A percentile compares a stretch with the other conserved stretches of the same genome.
Evolutionary conservation across 2,888 invertebrate species (phyloP).

Genomic region (Cetonia aurata): DNA sequence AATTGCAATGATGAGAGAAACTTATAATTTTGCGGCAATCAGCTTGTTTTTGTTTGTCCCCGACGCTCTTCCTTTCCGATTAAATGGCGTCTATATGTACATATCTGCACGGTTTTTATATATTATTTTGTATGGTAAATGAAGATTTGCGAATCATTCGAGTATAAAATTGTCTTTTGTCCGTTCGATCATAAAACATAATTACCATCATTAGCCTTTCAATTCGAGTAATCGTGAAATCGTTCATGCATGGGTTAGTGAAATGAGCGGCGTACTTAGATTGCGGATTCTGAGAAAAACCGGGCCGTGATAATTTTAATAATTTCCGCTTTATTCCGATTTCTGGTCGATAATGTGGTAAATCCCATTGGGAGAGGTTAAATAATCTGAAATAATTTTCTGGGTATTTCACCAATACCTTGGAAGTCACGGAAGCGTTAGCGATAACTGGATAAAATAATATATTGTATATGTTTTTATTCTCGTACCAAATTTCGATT

Average conservation of each 20-base stretch:
- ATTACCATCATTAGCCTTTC: conserved; percentile 25
- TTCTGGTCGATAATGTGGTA: conserved; percentile 12
- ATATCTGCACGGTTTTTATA: conserved; percentile 1
- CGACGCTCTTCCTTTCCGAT: not conserved
- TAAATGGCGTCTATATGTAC: not conserved
- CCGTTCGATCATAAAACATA: conserved; percentile 14
- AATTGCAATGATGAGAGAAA: conserved; percentile 11
- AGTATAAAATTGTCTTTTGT: conserved; percentile 34
- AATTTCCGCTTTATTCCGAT: conserved; percentile 20
- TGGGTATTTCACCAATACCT: not conserved
- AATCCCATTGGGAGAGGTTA: conserved; percentile 22
- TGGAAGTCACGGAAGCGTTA: not conserved
- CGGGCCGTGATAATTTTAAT: conserved; percentile 7
- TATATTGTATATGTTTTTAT: too few species aligned
- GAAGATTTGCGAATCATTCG: conserved; percentile 14
- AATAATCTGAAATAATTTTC: conserved; percentile 13
- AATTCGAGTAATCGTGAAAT: conserved; percentile 21
- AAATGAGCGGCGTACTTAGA: conserved; percentile 1
- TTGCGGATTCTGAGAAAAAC: conserved; percentile 28
- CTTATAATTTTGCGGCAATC: conserved; percentile 12
- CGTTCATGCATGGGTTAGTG: conserved; percentile 22
- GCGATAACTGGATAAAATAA: too few species aligned
- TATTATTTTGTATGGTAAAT: not conserved
- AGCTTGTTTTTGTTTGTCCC: conserved; percentile 11
- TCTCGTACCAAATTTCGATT: too few species aligned